Evolutionary conservation across 2,113 vertebrate genomes (phyloP).

Genomic region (Pionites leucogaster): DNA sequence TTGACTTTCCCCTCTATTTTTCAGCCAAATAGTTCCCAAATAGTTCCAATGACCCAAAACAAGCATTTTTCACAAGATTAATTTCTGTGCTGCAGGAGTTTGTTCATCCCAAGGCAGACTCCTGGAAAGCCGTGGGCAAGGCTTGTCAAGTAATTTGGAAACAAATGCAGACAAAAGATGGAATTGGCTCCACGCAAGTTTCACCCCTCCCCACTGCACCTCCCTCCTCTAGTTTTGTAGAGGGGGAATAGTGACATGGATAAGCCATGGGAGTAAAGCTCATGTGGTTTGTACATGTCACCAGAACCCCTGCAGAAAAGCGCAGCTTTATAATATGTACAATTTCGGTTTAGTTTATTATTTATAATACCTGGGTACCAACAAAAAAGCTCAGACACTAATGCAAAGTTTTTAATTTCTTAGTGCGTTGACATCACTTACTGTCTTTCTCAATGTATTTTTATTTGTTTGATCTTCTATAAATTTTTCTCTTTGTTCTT

Average conservation of each 20-base stretch:
- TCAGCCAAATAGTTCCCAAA: slow-evolving; percentile 46
- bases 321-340: slow-evolving; percentile 45
- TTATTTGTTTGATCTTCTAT: slow-evolving; percentile 64
- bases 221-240: not conserved
- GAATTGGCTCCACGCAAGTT: not conserved
- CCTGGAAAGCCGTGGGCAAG: not conserved
- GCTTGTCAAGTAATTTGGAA: slow-evolving; percentile 27
- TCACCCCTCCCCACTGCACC: not conserved
- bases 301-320: slow-evolving; percentile 60
- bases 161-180: slow-evolving; percentile 3
- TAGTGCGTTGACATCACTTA: slow-evolving; percentile 53
- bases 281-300: slow-evolving; percentile 72
- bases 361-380: slow-evolving; percentile 61
- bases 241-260: slow-evolving; percentile 31
- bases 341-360: slow-evolving; percentile 65
- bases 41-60: slow-evolving; percentile 50
- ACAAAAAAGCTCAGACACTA: slow-evolving; percentile 66
- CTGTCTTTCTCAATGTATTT: slow-evolving; percentile 62
- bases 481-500: slow-evolving; percentile 67
- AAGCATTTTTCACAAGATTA: slow-evolving; percentile 41
- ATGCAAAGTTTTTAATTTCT: slow-evolving; percentile 9
- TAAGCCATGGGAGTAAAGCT: slow-evolving; percentile 62
- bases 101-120: slow-evolving; percentile 23
- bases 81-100: slow-evolving; percentile 26
- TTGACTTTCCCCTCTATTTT: slow-evolving; percentile 26